Evolutionary conservation across 2,113 vertebrate genomes (phyloP), one percentile per base, ranked within the genome.

Genomic region (Pterophyllum scalare): DNA sequence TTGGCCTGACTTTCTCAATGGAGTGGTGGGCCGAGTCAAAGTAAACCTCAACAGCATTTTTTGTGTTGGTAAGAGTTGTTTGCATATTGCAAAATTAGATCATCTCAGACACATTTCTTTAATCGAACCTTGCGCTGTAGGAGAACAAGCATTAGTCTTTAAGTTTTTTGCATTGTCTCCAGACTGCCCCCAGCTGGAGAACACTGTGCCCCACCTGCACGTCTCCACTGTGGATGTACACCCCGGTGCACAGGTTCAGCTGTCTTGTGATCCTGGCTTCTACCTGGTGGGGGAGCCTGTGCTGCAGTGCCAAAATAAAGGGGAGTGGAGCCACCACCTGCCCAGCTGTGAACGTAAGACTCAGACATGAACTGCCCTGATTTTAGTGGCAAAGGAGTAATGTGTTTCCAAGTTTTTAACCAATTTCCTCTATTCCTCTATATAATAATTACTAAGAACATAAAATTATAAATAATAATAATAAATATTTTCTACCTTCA

Each of bases 1-100:
- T 62, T 99, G 98, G 98, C 96, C 98, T 20, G 98, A 99, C 92
- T 99, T 99, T 90, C 94, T 99, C 56, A 93, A 89, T 0, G 98
- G 98, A 20, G 94, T 97, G 80, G 94, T 97, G 77, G 98, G 98
- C 60, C 97, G 97, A 92, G 97, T 99, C 94, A 99, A 98, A 96
- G 96, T 97, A 22, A 96, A 96, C 92, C 91, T 91, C 82, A 97
- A 95, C 85, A 99, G 98, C 92, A 93, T 97, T 89, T 99, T 99
- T 93, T 99, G 98, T 92, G 96, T 97, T 64, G 97, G 98, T 99
- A 92, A 95, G 95, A 77, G 11, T 54, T 17, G 17, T 67, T 60
- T 1, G 26, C 12, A 81, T 9, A 33, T 61, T 14, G 64, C 6
- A 35, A 24, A 0, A 7, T 43, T 10, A 17, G 7, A 31, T 72